A percentile compares a stretch with the other conserved stretches of the same genome.
Conservation (phyloP, 2,797 vertebrate species). For the Miichthys miiuy region DNA sequence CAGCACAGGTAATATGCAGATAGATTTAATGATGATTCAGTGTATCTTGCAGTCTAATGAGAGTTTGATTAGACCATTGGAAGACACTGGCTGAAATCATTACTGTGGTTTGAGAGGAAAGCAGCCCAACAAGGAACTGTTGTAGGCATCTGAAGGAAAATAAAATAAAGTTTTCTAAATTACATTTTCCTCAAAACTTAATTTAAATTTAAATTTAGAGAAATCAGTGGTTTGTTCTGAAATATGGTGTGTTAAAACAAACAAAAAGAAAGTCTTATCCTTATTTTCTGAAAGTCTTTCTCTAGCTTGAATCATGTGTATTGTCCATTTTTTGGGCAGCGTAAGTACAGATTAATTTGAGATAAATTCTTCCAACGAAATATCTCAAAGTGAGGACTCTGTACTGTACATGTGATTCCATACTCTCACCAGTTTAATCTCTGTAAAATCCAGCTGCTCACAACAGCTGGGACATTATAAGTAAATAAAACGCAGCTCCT, state of each 20-base stretch:
- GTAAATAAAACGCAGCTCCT: slow-evolving; percentile 63
- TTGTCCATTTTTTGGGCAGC: not conserved
- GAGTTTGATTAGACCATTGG: slow-evolving; percentile 74
- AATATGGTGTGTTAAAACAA: not conserved
- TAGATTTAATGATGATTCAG: slow-evolving; percentile 80
- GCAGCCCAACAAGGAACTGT: slow-evolving; percentile 13
- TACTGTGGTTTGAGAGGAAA: slow-evolving; percentile 43
- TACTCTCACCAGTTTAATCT: slow-evolving; percentile 60
- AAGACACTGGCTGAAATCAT: slow-evolving; percentile 67
- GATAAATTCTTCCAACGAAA: slow-evolving; percentile 27
- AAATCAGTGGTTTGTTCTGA: not conserved
- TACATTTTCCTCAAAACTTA: slow-evolving; percentile 4
- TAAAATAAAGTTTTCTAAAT: slow-evolving; percentile 1
- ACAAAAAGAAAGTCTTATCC: too few species aligned
- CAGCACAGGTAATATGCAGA: slow-evolving; percentile 81
- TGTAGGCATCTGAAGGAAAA: slow-evolving; percentile 36
- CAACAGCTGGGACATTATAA: slow-evolving; percentile 75
- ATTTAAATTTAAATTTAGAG: slow-evolving; percentile 10
- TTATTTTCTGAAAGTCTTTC: not conserved
- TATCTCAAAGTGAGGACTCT: slow-evolving; percentile 19
- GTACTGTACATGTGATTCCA: slow-evolving; percentile 57
- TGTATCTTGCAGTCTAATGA: slow-evolving; percentile 72
- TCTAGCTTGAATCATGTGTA: not conserved
- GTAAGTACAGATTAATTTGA: not conserved
- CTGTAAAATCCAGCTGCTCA: slow-evolving; percentile 72